Base-by-base conservation (phyloP, 2,888 invertebrate genomes). In the Tyria jacobaeae region DNA sequence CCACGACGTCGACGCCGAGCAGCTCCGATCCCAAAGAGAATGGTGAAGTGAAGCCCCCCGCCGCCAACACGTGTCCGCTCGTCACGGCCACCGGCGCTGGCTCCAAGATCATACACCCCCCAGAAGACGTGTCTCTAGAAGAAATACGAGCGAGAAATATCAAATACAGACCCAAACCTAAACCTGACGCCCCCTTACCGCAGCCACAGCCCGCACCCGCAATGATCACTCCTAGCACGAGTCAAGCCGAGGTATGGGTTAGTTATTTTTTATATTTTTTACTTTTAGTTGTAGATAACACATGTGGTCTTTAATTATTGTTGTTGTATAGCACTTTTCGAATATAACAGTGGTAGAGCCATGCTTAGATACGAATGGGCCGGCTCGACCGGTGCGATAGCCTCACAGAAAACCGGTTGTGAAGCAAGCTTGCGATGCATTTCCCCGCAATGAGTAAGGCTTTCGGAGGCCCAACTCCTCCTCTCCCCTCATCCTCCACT, bases 91-190 rank as follows among this genome's bases (percentile, higher is more conserved):
- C 97, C 7, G 97, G 97, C 49, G 96, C 97, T 7, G 96, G 97
- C 44, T 97, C 97, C 81, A 97, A 97, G 91, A 99, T 99, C 61
- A 96, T 99, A 75, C 99, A 99, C 89, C 99, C 99, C 0, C 96
- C 97, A 0, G 99, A 99, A 87, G 98, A 98, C 89, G 96, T 98
- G 58, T 99, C 99, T 35, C 85, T 98, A 86, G 98, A 98, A 87
- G 98, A 98, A 90, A 95, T 97, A 73, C 94, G 97, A 55, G 96
- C 97, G 10, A 92, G 97, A 56, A 92, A 95, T 79, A 90, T 95
- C 12, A 96, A 96, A 81, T 98, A 98, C 85, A 94, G 95, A 3
- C 87, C 91, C 1, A 85, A 82, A 50, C 87, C 91, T 1, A 86
- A 87, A 53, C 87, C 85, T 0, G 89, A 88, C 49, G 81, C 87